Evolutionary conservation across 1,140 invertebrate genomes (phyloP), one percentile per base, ranked within the genome.

Genomic region (Antheraea pernyi): DNA sequence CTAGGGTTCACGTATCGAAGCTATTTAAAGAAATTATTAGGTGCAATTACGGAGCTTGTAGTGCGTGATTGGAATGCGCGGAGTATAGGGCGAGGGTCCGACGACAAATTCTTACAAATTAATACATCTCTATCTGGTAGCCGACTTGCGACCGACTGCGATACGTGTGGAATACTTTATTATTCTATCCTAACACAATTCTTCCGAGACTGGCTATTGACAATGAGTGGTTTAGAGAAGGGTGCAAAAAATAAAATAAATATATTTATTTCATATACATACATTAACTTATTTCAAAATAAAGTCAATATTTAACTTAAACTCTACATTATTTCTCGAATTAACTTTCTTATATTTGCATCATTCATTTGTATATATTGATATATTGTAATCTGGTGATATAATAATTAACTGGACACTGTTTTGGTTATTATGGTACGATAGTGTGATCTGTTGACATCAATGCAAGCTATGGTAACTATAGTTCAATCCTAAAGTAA

Each of bases 51-150:
- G 83, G 85, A 83, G 76, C 87, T 86, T 91, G 89, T 91, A 80
- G 89, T 84, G 82, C 89, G 89, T 91, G 89, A 91, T 91, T 91
- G 88, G 89, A 91, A 91, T 91, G 81, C 77, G 76, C 69, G 74
- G 69, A 69, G 81, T 67, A 71, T 68, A 69, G 79, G 76, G 83
- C 74, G 82, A 84, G 82, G 85, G 85, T 82, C 77, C 81, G 75
- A 86, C 82, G 88, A 92, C 88, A 92, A 91, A 91, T 91, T 91
- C 90, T 86, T 91, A 88, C 90, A 92, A 92, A 92, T 92, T 92
- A 92, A 92, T 92, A 92, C 90, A 91, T 91, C 88, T 86, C 88
- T 86, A 87, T 81, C 81, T 81, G 71, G 72, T 73, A 78, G 70
- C 78, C 78, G 70, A 77, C 76, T 74, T 79, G 82, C 77, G 80